Base-by-base conservation (phyloP, 2,113 vertebrate species). In the Percina caprodes region DNA sequence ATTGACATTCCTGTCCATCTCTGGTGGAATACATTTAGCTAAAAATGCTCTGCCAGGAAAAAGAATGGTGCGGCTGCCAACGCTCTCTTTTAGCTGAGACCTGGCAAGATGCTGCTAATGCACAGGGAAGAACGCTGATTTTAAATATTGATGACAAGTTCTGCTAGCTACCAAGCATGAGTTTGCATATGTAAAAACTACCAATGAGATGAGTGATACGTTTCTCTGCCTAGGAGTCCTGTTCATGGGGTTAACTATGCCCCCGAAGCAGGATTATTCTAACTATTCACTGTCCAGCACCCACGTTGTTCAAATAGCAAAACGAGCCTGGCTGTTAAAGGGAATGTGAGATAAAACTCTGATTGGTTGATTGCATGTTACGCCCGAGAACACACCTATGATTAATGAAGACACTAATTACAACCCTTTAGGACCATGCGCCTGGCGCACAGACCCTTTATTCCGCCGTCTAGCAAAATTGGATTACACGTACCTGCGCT, bases 1-100 rank as follows among this genome's bases (percentile, higher is more conserved):
- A 77, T 69, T 77, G 72, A 83, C 74, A 83, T 77, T 86, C 69
- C 65, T 10, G 30, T 55, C 67, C 45, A 33, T 76, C 83, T 73
- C n/a, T 66, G 69, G 33, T 56, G 30, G 46, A 74, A 74, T 61
- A 77, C 14, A 66, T 80, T 83, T 65, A 14, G 33, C 73, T 72
- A 30, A 54, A 77, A 73, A n/a, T 10, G 2, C 58, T 59, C 59
- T 73, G 76, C 42, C 76, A 75, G 65, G 79, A 79, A 70, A 66
- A 51, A 55, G 39, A 49, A 52, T 0, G 6, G 2, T 2, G 19
- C 8, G 0, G 75, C 70, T 79, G 70, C 79, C 79, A 82, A 68
- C 48, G 45, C 13, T 16, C 23, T 52, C 7, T 19, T 67, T 61
- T 6, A 24, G 66, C 54, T 66, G 66, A 75, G 21, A 58, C 70